phyloP scores from a whole-genome alignment of 2,113 vertebrate species.

The Coptodon bakossiorum region DNA sequence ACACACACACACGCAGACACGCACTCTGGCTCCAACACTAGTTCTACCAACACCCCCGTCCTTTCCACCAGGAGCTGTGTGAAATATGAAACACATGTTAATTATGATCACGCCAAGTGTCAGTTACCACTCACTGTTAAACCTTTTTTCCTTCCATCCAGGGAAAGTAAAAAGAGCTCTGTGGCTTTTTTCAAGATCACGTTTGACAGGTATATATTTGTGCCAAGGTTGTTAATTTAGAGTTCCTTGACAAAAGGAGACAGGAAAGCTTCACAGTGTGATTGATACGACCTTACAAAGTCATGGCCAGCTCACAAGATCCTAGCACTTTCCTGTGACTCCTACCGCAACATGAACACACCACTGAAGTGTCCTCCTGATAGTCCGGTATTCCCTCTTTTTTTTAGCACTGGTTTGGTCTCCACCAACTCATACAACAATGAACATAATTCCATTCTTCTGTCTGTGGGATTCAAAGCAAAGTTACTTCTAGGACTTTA shows the following conservation, averaged over 20 bases:
- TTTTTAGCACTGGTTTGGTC: not conserved
- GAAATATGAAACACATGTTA: slow-evolving; percentile 54
- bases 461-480: not conserved
- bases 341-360: not conserved
- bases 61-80: slow-evolving; percentile 29
- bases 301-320: not conserved
- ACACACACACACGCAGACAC: slow-evolving; percentile 1
- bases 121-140: not conserved
- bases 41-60: slow-evolving; percentile 4
- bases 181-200: not conserved
- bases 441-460: not conserved
- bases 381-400: not conserved
- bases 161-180: not conserved
- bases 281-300: not conserved
- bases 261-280: not conserved
- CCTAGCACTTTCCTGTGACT: not conserved
- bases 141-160: not conserved
- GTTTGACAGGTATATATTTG: not conserved
- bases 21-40: not conserved
- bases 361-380: not conserved
- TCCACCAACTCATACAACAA: not conserved
- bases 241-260: not conserved
- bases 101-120: slow-evolving; percentile 35
- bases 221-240: not conserved
- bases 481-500: not conserved